These are phyloP conservation scores for Athalia rosae DNA, from an alignment of 2,888 invertebrate species.

Conservation along the genomic window DNA sequence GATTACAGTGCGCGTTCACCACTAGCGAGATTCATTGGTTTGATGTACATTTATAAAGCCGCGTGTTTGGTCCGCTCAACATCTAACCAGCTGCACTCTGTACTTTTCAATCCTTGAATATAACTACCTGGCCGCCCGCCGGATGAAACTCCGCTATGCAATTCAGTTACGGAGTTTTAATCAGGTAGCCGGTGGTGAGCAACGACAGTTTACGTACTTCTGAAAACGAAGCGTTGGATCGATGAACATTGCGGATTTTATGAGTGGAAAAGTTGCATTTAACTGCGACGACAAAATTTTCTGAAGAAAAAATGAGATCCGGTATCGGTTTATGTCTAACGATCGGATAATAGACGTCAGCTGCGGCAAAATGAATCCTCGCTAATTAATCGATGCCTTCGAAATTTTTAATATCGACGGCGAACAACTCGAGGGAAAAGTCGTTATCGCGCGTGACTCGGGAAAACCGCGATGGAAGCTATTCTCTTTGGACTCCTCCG, in stretches of 20 bases:
- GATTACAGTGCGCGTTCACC: conserved; percentile 10
- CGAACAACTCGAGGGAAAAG: background rate
- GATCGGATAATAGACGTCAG: too few relatives aligned
- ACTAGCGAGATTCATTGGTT: conserved; percentile 14
- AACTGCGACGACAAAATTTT: background rate
- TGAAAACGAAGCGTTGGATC: conserved; percentile 29
- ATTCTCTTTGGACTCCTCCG: background rate
- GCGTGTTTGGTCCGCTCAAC: conserved; percentile 16
- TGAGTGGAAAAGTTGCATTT: background rate
- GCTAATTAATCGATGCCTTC: too few relatives aligned
- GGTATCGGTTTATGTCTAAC: too few relatives aligned
- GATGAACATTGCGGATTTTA: conserved; percentile 20
- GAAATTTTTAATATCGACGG: background rate
- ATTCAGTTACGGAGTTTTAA: conserved; percentile 42
- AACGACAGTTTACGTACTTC: background rate
- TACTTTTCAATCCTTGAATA: too few relatives aligned
- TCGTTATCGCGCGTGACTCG: background rate
- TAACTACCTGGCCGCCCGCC: background rate
- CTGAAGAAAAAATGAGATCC: too few relatives aligned
- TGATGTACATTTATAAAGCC: background rate
- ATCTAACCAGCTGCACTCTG: conserved; percentile 19
- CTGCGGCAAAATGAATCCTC: too few relatives aligned
- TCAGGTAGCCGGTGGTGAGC: conserved; percentile 1
- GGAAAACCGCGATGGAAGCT: background rate
- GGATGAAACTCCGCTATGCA: conserved; percentile 4